These are phyloP conservation scores for Chloroceryle inda DNA, from an alignment of 2,797 vertebrate species.

Conservation along the genomic window DNA sequence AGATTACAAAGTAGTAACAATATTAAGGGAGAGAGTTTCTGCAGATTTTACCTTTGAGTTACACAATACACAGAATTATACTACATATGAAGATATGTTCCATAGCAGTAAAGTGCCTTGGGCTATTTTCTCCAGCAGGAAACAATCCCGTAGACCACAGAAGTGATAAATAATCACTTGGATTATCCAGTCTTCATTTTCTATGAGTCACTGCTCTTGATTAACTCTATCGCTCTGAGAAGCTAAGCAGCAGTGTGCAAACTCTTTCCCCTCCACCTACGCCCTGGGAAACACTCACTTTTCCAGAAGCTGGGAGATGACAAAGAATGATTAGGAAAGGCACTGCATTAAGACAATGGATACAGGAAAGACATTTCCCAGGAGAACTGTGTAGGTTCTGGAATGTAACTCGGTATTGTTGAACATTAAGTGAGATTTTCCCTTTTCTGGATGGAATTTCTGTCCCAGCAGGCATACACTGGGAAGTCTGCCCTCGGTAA, in stretches of 20 bases:
- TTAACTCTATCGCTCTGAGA: not conserved
- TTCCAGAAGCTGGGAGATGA: constrained; percentile 54
- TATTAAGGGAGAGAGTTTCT: not conserved
- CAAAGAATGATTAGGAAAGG: constrained; percentile 53
- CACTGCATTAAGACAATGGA: constrained; percentile 14
- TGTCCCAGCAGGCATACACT: not conserved
- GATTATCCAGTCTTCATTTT: constrained; percentile 20
- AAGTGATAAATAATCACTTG: constrained; percentile 27
- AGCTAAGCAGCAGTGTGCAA: not conserved
- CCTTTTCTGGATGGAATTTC: not conserved
- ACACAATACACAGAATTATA: not conserved
- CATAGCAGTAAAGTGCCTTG: not conserved
- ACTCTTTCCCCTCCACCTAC: not conserved
- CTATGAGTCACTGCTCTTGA: constrained; percentile 46
- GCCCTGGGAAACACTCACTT: constrained; percentile 41
- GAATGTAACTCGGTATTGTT: not conserved
- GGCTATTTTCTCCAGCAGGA: constrained; percentile 35
- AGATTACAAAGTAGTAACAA: not conserved
- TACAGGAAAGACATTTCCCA: constrained; percentile 24
- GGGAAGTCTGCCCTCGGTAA: not conserved
- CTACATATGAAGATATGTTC: not conserved
- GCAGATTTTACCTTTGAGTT: not conserved
- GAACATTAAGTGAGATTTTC: constrained; percentile 12
- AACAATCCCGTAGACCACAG: constrained; percentile 10
- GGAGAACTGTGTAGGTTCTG: not conserved